Evolutionary conservation across 2,888 invertebrate species (phyloP), one percentile per base, ranked within the genome.

Genomic region (Cybosia mesomella): DNA sequence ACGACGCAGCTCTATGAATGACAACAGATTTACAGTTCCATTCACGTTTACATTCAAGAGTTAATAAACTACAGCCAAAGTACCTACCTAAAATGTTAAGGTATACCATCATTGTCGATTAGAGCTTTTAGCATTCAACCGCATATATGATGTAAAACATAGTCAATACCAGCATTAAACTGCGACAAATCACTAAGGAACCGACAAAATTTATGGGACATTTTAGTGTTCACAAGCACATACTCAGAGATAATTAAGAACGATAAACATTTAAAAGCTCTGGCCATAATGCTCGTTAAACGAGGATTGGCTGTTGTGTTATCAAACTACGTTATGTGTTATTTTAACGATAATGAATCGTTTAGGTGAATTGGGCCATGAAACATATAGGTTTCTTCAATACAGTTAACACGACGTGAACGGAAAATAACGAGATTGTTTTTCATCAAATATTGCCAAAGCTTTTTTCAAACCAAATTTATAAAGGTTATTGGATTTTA

Each of bases 171-270:
- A 24, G 1, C 15, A 9, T 9, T 49, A 21, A 49, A 32, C 24
- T 32, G 13, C 21, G 28, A 53, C 36, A 70, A 76, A 71, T 66
- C 66, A 62, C 65, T 60, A 57, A 67, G 13, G 13, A 32, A n/a
- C 67, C 67, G 58, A 65, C 70, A 34, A 57, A 68, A 63, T 68
- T 72, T 68, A 71, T 43, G 57, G 24, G 64, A 55, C 55, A n/a
- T 63, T 66, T 71, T 68, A 73, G 63, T 70, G 73, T 68, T 54
- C 58, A 74, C 32, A 66, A 77, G 62, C 22, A 65, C 75, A 64
- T 73, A 66, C 71, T 72, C 68, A 65, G 22, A 58, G 68, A 65
- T 81, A 76, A 79, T 79, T 70, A 76, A 71, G 58, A 69, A 58
- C 60, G 55, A 69, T 59, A 62, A 62, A 58, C 63, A 70, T 66